These are phyloP conservation scores for Vireo altiloquus DNA, from an alignment of 2,113 vertebrate genomes.

Conservation along the genomic window DNA sequence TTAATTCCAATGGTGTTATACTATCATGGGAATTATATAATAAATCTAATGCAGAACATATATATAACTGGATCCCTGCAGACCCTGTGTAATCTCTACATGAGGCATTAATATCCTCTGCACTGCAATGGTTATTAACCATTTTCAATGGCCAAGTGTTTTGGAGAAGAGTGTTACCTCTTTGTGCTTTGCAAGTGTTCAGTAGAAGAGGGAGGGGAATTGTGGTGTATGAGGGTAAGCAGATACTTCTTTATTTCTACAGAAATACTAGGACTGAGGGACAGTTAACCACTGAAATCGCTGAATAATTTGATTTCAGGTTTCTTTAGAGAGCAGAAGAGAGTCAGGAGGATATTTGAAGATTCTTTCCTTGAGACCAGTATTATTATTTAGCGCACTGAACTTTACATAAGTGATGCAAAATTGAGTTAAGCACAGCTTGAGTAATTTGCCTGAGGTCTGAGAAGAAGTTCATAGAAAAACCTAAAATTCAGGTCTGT, in stretches of 20 bases:
- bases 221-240: accelerated
- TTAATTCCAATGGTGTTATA: not conserved
- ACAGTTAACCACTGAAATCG: not conserved
- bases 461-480: not conserved
- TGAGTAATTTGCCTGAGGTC: not conserved
- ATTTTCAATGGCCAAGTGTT: not conserved
- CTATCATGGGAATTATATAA: not conserved
- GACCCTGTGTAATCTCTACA: not conserved
- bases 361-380: not conserved
- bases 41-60: not conserved
- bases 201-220: not conserved
- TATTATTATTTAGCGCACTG: not conserved
- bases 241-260: not conserved
- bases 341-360: not conserved
- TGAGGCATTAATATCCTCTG: not conserved
- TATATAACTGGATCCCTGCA: accelerated
- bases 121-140: not conserved
- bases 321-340: not conserved
- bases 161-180: accelerated
- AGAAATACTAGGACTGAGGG: not conserved
- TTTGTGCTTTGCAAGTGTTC: not conserved
- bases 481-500: not conserved
- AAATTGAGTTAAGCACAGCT: not conserved
- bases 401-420: not conserved
- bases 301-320: not conserved